phyloP scores from a whole-genome alignment of 2,113 vertebrate species.

The Boleophthalmus pectinirostris region DNA sequence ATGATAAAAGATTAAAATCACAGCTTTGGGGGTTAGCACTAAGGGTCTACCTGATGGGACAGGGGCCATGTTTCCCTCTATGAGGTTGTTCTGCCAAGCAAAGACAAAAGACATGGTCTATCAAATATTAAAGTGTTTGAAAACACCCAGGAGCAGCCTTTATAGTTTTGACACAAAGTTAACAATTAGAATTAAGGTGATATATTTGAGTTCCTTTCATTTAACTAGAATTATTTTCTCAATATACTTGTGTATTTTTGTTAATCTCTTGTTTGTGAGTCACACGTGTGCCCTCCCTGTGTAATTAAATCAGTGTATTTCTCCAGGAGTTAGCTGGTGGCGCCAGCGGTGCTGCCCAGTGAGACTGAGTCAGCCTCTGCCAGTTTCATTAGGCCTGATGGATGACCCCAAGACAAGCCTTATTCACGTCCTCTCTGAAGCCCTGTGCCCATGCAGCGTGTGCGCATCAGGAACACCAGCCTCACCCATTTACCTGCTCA shows the following conservation, averaged over 20 bases:
- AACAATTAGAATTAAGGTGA: not conserved
- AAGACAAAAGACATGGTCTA: not conserved
- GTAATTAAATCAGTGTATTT: slow-evolving; percentile 72
- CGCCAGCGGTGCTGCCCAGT: slow-evolving; percentile 67
- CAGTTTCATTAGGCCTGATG: slow-evolving; percentile 76
- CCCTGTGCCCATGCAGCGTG: slow-evolving; percentile 11
- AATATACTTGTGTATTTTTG: not conserved
- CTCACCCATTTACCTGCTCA: slow-evolving; percentile 38
- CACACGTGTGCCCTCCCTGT: slow-evolving; percentile 35
- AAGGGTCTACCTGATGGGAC: not conserved
- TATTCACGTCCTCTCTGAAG: slow-evolving; percentile 59
- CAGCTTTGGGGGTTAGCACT: not conserved
- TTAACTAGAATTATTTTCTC: not conserved
- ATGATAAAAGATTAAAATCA: slow-evolving; percentile 17
- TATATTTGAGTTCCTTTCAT: too few relatives aligned
- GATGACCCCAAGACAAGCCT: slow-evolving; percentile 73
- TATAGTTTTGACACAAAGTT: not conserved
- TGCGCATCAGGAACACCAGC: slow-evolving; percentile 32
- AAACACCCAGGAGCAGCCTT: not conserved
- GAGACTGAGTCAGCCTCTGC: slow-evolving; percentile 67
- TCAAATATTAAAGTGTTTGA: not conserved
- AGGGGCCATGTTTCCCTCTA: not conserved
- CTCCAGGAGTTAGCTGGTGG: slow-evolving; percentile 68
- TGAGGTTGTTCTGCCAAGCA: slow-evolving; percentile 3
- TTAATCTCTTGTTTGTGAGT: not conserved